phyloP scores from a whole-genome alignment of 2,797 vertebrate species.

The Enteromius afrohamiltoni region DNA sequence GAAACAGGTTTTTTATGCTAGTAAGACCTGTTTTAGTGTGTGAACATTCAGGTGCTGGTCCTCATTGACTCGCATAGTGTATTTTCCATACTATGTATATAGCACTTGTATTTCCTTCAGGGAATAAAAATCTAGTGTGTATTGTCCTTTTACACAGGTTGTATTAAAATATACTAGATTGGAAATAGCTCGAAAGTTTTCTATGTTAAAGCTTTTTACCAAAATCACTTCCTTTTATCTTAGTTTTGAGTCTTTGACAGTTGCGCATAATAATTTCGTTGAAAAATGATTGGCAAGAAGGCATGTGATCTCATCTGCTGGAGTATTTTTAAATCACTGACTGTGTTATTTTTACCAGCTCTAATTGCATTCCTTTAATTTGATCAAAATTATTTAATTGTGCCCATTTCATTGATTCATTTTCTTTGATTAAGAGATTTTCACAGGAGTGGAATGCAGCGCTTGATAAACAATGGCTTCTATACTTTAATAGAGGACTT shows the following conservation, averaged over 20 bases:
- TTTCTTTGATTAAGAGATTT: conserved; percentile 55
- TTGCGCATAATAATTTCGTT: background rate
- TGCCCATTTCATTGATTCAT: conserved; percentile 44
- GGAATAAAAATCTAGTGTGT: background rate
- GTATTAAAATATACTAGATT: background rate
- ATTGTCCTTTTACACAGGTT: background rate
- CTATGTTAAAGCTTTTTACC: background rate
- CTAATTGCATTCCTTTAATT: conserved; percentile 46
- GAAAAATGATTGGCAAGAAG: conserved; percentile 37
- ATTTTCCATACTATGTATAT: too few species aligned
- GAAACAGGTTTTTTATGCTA: background rate
- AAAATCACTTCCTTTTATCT: background rate
- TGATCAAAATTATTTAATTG: conserved; percentile 51
- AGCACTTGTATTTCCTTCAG: background rate
- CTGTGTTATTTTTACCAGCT: conserved; percentile 24
- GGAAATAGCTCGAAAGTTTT: background rate
- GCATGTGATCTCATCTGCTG: conserved; percentile 28
- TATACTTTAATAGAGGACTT: conserved; percentile 28
- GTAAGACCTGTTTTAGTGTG: background rate
- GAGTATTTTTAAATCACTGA: background rate
- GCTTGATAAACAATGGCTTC: conserved; percentile 50
- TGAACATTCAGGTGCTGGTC: too few species aligned
- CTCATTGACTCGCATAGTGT: too few species aligned
- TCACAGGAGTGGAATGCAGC: conserved; percentile 34
- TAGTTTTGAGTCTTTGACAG: background rate